Conservation (phyloP, 2,888 invertebrate genomes). For the Ptycholaimellus sp. region DNA sequence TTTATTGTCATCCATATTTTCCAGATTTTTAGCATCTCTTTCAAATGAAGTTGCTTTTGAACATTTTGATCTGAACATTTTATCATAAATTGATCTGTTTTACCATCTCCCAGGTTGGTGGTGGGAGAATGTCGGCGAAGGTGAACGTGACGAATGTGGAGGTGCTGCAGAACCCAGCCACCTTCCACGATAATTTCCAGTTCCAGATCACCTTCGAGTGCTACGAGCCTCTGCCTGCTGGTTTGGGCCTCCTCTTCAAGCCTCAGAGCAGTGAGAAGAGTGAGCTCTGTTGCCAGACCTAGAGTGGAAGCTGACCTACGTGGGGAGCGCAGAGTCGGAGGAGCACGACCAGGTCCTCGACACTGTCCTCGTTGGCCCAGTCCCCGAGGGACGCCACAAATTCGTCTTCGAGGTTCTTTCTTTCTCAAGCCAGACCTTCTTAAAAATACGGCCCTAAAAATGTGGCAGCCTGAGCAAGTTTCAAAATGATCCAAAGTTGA, state of each 20-base stretch:
- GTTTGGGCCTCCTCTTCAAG: conserved; percentile 27
- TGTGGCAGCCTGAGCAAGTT: no score
- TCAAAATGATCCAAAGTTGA: no score
- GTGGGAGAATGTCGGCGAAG: conserved; percentile 52
- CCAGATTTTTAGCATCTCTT: no score
- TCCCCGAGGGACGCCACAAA: conserved; percentile 81
- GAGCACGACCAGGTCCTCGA: conserved; percentile 87
- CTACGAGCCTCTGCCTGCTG: conserved; percentile 78
- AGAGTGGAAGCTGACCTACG: conserved; percentile 99
- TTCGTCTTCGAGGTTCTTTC: conserved; percentile 82
- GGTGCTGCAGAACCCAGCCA: conserved; percentile 84
- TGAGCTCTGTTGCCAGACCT: conserved; percentile 42
- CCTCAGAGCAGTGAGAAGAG: not conserved
- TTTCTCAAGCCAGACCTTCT: no score
- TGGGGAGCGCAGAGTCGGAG: conserved; percentile 79
- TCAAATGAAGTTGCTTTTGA: not conserved
- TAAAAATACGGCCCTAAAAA: no score
- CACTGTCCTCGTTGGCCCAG: conserved; percentile 88
- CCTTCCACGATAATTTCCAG: conserved; percentile 80
- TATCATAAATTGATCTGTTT: no score
- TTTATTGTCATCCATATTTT: no score
- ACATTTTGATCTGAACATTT: not conserved
- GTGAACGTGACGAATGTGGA: conserved; percentile 90
- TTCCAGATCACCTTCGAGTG: conserved; percentile 97
- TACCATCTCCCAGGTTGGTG: no score